These are phyloP conservation scores for Thunnus thynnus DNA, from an alignment of 2,113 vertebrate species.

Conservation along the genomic window DNA sequence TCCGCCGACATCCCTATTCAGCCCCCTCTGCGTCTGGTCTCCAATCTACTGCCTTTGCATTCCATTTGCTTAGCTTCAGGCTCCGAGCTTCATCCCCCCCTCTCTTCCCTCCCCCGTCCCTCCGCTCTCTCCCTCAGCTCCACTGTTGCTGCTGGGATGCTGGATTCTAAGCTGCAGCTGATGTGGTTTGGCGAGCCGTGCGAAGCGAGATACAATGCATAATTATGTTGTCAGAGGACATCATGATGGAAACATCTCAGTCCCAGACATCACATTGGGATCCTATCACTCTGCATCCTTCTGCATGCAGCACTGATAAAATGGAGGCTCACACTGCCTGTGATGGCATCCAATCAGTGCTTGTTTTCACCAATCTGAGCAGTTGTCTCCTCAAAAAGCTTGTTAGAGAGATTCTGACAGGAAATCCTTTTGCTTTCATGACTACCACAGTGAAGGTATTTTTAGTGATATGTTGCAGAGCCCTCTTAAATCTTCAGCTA, in stretches of 20 bases:
- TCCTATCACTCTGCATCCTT: constrained; percentile 50
- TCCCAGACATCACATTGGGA: constrained; percentile 43
- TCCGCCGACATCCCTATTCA: constrained; percentile 63
- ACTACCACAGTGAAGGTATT: constrained; percentile 22
- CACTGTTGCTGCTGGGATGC: constrained; percentile 35
- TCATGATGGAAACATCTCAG: constrained; percentile 75
- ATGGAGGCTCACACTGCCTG: constrained; percentile 55
- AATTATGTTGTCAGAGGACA: constrained; percentile 82
- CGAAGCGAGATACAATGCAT: constrained; percentile 74
- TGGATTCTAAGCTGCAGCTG: constrained; percentile 61
- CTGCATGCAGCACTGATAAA: constrained; percentile 58
- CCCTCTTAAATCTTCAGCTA: constrained; percentile 22
- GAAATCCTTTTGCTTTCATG: constrained; percentile 22
- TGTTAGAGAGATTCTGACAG: constrained; percentile 52
- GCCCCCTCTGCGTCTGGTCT: constrained; percentile 53
- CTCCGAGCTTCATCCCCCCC: constrained; percentile 31
- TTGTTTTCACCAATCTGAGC: constrained; percentile 52
- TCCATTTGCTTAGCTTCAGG: constrained; percentile 73
- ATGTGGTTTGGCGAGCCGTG: constrained; percentile 72
- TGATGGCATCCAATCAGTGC: constrained; percentile 47
- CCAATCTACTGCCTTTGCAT: constrained; percentile 68
- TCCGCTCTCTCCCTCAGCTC: constrained; percentile 9
- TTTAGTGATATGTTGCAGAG: constrained; percentile 25
- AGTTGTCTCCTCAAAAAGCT: constrained; percentile 22
- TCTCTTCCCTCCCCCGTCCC: neutral